A percentile compares a stretch with the other conserved stretches of the same genome.
Evolutionary conservation across 92 coral and sea anemone genomes (phyloP).

Genomic region (Zoanthus solanderi): DNA sequence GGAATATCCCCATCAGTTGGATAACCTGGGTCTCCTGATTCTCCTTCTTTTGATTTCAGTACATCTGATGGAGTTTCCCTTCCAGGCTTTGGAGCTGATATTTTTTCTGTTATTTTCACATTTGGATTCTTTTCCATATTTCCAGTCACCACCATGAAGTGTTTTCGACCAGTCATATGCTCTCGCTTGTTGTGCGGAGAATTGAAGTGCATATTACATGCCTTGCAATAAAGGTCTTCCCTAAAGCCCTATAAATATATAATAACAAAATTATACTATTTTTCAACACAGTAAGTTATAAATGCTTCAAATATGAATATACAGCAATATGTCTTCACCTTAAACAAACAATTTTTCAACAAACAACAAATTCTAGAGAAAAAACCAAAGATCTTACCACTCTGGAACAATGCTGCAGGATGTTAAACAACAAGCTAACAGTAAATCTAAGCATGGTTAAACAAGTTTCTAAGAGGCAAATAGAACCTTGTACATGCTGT

Average conservation of each 20-base stretch:
- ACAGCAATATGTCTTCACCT: no score
- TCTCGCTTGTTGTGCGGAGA: constrained; percentile 94
- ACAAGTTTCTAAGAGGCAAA: no score
- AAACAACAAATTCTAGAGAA: no score
- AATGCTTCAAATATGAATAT: neutral
- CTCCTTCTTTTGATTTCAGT: constrained; percentile 57
- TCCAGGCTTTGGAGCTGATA: constrained; percentile 1
- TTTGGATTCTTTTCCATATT: constrained; percentile 62
- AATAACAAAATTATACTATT: no score
- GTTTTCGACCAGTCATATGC: constrained; percentile 88
- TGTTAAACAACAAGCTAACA: no score
- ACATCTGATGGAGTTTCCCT: constrained; percentile 33
- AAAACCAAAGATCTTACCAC: no score
- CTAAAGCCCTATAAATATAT: constrained; percentile 44
- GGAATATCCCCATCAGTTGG: constrained; percentile 94
- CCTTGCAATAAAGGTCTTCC: constrained; percentile 83
- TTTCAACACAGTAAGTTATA: no score
- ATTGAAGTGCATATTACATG: constrained; percentile 91
- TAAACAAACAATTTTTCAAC: no score
- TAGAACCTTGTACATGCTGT: no score
- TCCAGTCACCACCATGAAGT: constrained; percentile 72
- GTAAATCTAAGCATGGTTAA: no score
- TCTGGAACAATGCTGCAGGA: no score
- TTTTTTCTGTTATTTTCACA: constrained; percentile 64
- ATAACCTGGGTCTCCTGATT: constrained; percentile 49